A percentile compares a stretch with the other conserved stretches of the same genome.
phyloP scores from a whole-genome alignment of 2,113 vertebrate species.

The Dascyllus trimaculatus region DNA sequence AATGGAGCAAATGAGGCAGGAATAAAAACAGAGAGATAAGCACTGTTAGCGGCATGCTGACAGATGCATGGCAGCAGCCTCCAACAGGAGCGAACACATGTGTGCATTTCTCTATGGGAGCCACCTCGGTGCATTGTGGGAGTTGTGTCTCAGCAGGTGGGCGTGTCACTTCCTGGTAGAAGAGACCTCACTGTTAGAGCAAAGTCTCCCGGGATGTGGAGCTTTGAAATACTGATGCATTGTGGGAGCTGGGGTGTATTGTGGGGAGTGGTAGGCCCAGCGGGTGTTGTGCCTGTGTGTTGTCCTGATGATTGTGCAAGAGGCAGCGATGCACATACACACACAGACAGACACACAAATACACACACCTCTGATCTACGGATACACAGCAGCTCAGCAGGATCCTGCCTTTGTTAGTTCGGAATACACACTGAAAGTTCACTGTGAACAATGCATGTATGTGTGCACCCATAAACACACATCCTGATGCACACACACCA shows the following conservation, averaged over 20 bases:
- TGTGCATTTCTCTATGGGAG: slow-evolving; percentile 63
- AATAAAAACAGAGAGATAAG: slow-evolving; percentile 32
- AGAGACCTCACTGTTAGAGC: slow-evolving; percentile 76
- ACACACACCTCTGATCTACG: slow-evolving; percentile 70
- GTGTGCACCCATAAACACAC: slow-evolving; percentile 61
- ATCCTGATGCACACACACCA: slow-evolving; percentile 21
- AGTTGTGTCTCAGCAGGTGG: slow-evolving; percentile 76
- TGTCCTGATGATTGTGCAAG: slow-evolving; percentile 57
- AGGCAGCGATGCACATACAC: slow-evolving; percentile 28
- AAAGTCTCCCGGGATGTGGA: slow-evolving; percentile 70
- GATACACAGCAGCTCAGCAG: slow-evolving; percentile 78
- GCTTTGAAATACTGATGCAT: slow-evolving; percentile 81
- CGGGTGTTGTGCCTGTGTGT: slow-evolving; percentile 66
- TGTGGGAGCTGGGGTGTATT: slow-evolving; percentile 71
- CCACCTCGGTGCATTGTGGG: slow-evolving; percentile 74
- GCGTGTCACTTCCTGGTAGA: slow-evolving; percentile 80
- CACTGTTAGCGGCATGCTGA: slow-evolving; percentile 51
- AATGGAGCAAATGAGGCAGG: slow-evolving; percentile 12
- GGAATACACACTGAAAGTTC: slow-evolving; percentile 68
- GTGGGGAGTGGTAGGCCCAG: slow-evolving; percentile 71
- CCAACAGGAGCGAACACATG: slow-evolving; percentile 55
- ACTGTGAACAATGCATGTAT: slow-evolving; percentile 52
- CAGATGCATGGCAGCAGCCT: slow-evolving; percentile 54
- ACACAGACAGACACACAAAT: slow-evolving; percentile 36
- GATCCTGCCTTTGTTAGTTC: slow-evolving; percentile 71